phyloP scores from a whole-genome alignment of 2,797 vertebrate genomes.

The Clamator glandarius region DNA sequence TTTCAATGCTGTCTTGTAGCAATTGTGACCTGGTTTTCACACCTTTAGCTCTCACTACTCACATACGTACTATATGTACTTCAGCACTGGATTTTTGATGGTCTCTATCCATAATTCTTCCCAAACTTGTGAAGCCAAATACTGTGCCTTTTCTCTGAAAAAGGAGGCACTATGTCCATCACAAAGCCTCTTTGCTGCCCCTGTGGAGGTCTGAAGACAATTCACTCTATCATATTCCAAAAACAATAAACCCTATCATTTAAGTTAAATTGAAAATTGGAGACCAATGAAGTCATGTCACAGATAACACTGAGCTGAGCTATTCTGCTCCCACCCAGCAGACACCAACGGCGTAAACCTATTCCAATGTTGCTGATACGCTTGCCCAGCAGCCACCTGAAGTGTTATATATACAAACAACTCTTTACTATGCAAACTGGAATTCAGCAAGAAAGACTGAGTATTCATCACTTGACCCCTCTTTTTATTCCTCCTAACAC shows the following conservation, averaged over 20 bases:
- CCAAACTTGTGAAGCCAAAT: background rate
- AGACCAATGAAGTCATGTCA: background rate
- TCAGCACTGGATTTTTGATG: background rate
- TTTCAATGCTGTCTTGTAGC: background rate
- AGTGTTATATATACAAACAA: background rate
- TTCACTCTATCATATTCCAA: background rate
- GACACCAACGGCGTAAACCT: background rate
- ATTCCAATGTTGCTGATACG: background rate
- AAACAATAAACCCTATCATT: background rate
- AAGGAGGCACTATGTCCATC: background rate
- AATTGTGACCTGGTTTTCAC: background rate
- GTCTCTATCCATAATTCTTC: background rate
- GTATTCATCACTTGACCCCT: background rate
- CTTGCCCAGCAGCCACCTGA: background rate
- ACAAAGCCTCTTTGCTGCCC: background rate
- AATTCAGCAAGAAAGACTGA: background rate
- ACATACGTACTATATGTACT: background rate
- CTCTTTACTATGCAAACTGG: background rate
- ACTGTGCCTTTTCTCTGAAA: background rate
- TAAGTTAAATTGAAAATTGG: background rate
- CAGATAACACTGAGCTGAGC: background rate
- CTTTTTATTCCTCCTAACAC: background rate
- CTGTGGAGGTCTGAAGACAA: background rate
- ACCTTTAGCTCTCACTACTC: background rate
- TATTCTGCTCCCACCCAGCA: background rate